phyloP scores from a whole-genome alignment of 2,888 invertebrate genomes.

The Lordiphosa fenestrarum region DNA sequence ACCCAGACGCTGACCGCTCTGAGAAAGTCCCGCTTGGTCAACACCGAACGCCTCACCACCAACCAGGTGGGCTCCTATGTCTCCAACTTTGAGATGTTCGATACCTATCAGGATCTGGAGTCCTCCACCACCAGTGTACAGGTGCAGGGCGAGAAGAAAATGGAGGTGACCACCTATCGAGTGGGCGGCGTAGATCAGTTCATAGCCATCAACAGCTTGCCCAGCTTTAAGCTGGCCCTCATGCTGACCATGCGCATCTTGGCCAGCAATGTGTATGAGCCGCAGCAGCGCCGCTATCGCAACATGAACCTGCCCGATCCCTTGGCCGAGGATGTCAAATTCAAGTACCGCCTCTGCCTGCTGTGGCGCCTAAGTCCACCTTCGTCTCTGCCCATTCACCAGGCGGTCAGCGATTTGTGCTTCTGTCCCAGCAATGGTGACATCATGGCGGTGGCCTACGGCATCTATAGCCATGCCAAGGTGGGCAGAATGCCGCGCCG shows the following conservation, averaged over 20 bases:
- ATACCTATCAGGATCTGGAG: conserved; percentile 83
- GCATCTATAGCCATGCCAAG: conserved; percentile 82
- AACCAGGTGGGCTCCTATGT: conserved; percentile 84
- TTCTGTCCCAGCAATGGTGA: conserved; percentile 87
- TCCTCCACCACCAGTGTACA: conserved; percentile 69
- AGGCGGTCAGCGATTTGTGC: conserved; percentile 83
- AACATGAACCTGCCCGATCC: conserved; percentile 85
- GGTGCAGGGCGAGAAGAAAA: conserved; percentile 81
- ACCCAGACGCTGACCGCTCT: conserved; percentile 85
- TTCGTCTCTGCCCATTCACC: conserved; percentile 80
- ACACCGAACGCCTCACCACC: conserved; percentile 82
- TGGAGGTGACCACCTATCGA: conserved; percentile 77
- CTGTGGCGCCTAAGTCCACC: conserved; percentile 83
- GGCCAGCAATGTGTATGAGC: conserved; percentile 85
- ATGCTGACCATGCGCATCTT: conserved; percentile 87
- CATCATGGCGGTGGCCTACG: conserved; percentile 89
- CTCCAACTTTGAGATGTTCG: conserved; percentile 89
- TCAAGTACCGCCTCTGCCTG: conserved; percentile 84
- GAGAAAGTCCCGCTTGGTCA: conserved; percentile 85
- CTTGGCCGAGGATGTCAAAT: conserved; percentile 84
- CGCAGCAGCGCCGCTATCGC: conserved; percentile 86
- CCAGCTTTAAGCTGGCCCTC: conserved; percentile 83
- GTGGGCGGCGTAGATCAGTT: conserved; percentile 74
- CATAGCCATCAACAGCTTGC: conserved; percentile 52
- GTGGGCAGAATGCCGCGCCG: conserved; percentile 80